Base-by-base conservation (phyloP, 2,888 invertebrate genomes). In the Scaptomyza polygonia region DNA sequence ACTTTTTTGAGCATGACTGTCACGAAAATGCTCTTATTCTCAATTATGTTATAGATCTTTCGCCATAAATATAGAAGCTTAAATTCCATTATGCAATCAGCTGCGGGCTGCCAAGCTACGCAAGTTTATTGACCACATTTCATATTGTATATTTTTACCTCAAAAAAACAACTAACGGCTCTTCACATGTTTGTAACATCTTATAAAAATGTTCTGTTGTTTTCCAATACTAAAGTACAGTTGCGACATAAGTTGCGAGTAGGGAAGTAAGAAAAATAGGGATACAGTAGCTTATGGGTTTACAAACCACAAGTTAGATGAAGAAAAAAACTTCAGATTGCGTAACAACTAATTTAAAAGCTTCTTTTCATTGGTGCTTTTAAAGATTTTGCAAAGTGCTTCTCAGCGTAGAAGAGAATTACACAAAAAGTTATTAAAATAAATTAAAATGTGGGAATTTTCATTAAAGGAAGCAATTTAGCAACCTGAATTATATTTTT, bases 41-140 rank as follows among this genome's bases (percentile, higher is more conserved):
- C 85, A 88, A 86, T 86, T 86, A 86, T 84, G 80, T 68, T 86
- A 72, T 82, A 78, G 84, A 78, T 82, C 72, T 69, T 71, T 74
- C 53, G 63, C 58, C 47, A 54, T 57, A 55, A 48, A 73, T 72
- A 61, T 53, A 32, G 51, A 57, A 71, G 72, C 77, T 78, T 79
- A 72, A 79, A 69, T 74, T 77, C 72, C 72, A 86, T 85, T 87
- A 86, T 85, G 87, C 79, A 86, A 84, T 84, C 82, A 76, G 72
- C 82, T 68, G 67, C 69, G 75, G 67, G 82, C 83, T 83, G 80
- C 84, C 79, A 81, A 67, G 70, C 65, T 81, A 80, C 79, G 80
- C 72, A 82, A 86, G 87, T 86, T 86, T 86, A 86, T 85, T 85
- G 84, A 85, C 84, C 81, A 81, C 71, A 39, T 32, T 14, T 43